phyloP scores from a whole-genome alignment of 2,113 vertebrate genomes.

The Epinephelus cyanopodus region DNA sequence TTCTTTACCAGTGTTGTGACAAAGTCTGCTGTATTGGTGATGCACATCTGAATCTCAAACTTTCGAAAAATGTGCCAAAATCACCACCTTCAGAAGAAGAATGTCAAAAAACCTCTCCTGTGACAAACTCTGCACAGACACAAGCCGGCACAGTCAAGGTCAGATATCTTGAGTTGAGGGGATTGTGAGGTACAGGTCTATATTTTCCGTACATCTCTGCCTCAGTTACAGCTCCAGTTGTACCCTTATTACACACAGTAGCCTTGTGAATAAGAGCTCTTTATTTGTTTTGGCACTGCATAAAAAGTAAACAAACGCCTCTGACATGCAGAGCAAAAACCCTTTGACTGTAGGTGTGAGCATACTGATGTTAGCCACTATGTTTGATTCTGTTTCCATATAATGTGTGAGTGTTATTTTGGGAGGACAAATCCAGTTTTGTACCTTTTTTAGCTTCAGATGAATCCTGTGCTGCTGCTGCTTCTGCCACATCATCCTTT shows the following conservation, averaged over 20 bases:
- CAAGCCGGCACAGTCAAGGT: too few species aligned
- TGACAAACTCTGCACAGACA: too few species aligned
- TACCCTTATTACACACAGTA: too few species aligned
- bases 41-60: too few species aligned
- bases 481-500: conserved; percentile 47
- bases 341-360: background rate
- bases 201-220: background rate
- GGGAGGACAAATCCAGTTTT: background rate
- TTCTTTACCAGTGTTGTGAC: too few species aligned
- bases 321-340: background rate
- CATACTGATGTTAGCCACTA: background rate
- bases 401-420: background rate
- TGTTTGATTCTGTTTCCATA: background rate
- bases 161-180: too few species aligned
- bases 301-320: background rate
- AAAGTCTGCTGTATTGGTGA: too few species aligned
- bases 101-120: too few species aligned
- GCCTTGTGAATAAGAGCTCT: background rate
- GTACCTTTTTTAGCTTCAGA: conserved; percentile 74
- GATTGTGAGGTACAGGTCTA: background rate
- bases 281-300: background rate
- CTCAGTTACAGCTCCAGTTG: background rate
- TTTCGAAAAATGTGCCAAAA: too few species aligned
- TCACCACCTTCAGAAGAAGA: too few species aligned
- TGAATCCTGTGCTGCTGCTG: conserved; percentile 48